Evolutionary conservation across 2,888 invertebrate species (phyloP), one percentile per base, ranked within the genome.

Genomic region (Schizotus pectinicornis): DNA sequence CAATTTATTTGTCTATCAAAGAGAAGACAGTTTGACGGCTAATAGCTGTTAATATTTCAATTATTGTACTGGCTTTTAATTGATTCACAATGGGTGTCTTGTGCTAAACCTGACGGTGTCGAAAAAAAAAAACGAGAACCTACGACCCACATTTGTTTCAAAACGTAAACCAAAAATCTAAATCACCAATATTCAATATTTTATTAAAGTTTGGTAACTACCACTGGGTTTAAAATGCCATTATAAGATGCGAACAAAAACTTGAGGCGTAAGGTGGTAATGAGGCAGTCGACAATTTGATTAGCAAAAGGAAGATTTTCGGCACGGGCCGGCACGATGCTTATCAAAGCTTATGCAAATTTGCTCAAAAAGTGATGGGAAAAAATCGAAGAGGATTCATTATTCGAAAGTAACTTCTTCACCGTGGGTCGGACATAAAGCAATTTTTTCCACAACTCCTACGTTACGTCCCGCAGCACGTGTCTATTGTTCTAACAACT

Each of bases 401-500:
- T 22, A 22, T 22, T 22, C 22, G 22, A 22, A 22, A 22, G 22
- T 22, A 2, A 22, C 5, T 22, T 22, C 5, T 22, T 22, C 22
- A 22, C 22, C 5, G 22, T 22, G 22, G 22, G 22, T 22, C 22
- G 22, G 22, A 22, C 22, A 22, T 22, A 22, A 22, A 22, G 22
- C 2, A 22, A 22, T 22, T 22, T 22, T 22, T 22, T 22, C 22
- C 5, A 22, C 22, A 22, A 22, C 22, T 22, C 22, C 22, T 22
- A 22, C 60, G 62, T 63, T 65, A 65, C 49, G 32, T 48, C 37
- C 61, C 63, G 45, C 66, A 66, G 66, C 66, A 64, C 66, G 66
- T 42, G 63, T 57, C 43, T 60, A 67, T 67, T 67, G 67, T 67
- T 65, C 63, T 41, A 57, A 68, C 67, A 63, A 59, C 68, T 68